Base-by-base conservation (phyloP, 2,113 vertebrate species). In the Sapajus apella region DNA sequence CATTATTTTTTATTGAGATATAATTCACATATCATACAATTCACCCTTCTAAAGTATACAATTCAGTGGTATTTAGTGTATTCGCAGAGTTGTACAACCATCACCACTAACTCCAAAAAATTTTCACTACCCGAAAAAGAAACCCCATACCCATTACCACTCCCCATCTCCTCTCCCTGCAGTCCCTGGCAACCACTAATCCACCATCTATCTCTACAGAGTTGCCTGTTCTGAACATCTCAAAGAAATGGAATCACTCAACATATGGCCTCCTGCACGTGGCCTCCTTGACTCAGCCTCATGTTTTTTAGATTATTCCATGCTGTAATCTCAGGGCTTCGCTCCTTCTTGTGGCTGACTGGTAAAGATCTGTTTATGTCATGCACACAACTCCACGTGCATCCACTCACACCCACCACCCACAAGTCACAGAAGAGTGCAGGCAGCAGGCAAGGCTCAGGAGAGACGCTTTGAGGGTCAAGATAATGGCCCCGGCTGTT, bases 181-280 rank as follows among this genome's bases (percentile, higher is more conserved):
- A 2, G 13, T 3, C 27, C 40, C 16, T 10, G 27, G 37, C 30
- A 45, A 1, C 37, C 64, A 12, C 1, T 0, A 3, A 32, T 25
- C 64, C 23, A 25, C 50, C 17, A 0, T 3, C 37, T 4, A 3
- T 10, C 5, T 12, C 77, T 23, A 16, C 40, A 5, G 32, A 47
- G 5, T 17, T 61, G 27, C 40, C 30, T 27, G 7, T 13, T 12
- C 16, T 27, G 37, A 30, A 12, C 37, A 43, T 23, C 40, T 25
- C 72, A 23, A 20, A 40, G 8, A 37, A 40, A 72, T 5, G n/a
- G 12, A 21, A 40, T 40, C 43, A 35, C 16, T 35, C 30, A 47
- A 6, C 20, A 25, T 14, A 8, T 55, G 83, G 43, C 23, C 11
- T 73, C 64, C 52, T 52, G 27, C 12, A 32, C 37, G 8, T 23